A percentile compares a stretch with the other conserved stretches of the same genome.
Evolutionary conservation across 1,140 invertebrate genomes (phyloP).

Genomic region (Bactericera cockerelli): DNA sequence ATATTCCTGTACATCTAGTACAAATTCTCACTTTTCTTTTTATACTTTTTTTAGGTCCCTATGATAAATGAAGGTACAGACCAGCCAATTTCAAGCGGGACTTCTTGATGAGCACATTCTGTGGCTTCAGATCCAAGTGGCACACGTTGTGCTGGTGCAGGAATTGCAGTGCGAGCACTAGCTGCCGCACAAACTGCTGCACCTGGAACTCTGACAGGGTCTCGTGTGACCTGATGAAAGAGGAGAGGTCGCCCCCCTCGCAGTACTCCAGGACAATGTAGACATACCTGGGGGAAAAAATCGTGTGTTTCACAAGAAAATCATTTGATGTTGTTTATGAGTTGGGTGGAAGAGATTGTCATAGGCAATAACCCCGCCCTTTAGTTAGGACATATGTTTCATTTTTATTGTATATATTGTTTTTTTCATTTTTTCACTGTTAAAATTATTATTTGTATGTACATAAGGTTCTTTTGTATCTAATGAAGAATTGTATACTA

Average conservation of each 20-base stretch:
- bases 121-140: slow-evolving; percentile 85
- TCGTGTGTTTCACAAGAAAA: slow-evolving; percentile 31
- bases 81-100: no score
- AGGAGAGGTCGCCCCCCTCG: slow-evolving; percentile 67
- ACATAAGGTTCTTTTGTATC: no score
- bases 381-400: no score
- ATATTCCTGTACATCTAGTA: no score
- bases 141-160: slow-evolving; percentile 59
- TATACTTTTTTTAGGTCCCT: not conserved
- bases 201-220: slow-evolving; percentile 58
- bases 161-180: slow-evolving; percentile 63
- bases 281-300: slow-evolving; percentile 79
- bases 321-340: not conserved
- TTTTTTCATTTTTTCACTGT: no score
- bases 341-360: no score
- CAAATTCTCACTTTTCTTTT: no score
- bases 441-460: no score
- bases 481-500: no score
- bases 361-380: no score
- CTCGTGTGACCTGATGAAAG: slow-evolving; percentile 55
- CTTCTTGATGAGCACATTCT: slow-evolving; percentile 76
- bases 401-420: no score
- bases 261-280: slow-evolving; percentile 84
- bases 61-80: no score
- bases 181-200: slow-evolving; percentile 63